A percentile compares a stretch with the other conserved stretches of the same genome.
These are phyloP conservation scores for Ctena decussata DNA, from an alignment of 2,888 invertebrate genomes.

Conservation along the genomic window DNA sequence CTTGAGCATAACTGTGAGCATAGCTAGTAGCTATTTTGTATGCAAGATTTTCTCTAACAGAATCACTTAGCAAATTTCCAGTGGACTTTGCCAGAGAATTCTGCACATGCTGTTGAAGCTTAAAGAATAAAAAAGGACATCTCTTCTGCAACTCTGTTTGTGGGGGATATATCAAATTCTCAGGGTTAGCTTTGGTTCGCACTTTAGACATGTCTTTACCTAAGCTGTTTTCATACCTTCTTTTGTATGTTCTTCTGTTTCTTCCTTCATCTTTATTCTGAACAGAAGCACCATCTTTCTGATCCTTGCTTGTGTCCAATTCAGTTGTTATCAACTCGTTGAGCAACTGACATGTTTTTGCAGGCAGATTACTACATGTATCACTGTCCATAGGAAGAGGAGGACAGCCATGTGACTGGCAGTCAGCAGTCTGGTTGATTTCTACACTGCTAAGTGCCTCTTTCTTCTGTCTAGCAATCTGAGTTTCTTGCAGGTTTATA, in stretches of 20 bases:
- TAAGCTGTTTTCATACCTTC: too few relatives aligned
- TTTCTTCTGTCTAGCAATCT: not conserved
- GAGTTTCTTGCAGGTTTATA: not conserved
- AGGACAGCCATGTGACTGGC: not conserved
- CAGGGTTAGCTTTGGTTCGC: not conserved
- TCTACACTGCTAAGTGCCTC: not conserved
- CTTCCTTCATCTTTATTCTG: not conserved
- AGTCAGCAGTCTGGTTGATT: not conserved
- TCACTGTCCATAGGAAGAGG: not conserved
- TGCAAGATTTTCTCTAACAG: not conserved
- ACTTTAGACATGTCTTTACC: not conserved
- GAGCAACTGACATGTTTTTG: not conserved
- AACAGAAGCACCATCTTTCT: not conserved
- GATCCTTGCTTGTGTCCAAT: not conserved
- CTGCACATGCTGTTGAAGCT: not conserved
- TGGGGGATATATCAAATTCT: not conserved
- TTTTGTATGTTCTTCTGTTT: not conserved
- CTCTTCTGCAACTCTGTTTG: not conserved
- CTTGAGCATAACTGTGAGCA: not conserved
- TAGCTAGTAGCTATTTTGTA: not conserved
- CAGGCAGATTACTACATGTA: not conserved
- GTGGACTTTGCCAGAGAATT: not conserved
- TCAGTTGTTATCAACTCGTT: not conserved
- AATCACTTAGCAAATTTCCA: not conserved
- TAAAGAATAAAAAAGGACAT: not conserved